phyloP scores from a whole-genome alignment of 2,797 vertebrate species.

The Pseudochirops corinnae region DNA sequence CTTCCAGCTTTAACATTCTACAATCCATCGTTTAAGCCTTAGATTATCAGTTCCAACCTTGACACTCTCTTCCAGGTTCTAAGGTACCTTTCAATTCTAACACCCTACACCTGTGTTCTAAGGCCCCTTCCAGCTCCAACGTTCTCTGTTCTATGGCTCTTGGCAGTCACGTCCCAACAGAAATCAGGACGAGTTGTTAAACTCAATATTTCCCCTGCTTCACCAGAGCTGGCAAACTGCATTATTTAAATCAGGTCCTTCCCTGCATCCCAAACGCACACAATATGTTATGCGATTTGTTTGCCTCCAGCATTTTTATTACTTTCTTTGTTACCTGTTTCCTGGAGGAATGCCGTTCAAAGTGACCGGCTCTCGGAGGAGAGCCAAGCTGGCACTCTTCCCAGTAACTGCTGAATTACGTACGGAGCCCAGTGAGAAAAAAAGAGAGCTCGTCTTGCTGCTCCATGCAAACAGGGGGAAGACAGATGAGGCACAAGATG shows the following conservation, averaged over 20 bases:
- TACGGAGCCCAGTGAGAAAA: too few species aligned
- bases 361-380: not conserved
- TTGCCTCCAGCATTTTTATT: not conserved
- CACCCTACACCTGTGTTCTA: not conserved
- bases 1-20: not conserved
- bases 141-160: not conserved
- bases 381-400: not conserved
- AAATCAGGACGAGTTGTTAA: constrained; percentile 3
- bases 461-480: not conserved
- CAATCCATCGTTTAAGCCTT: not conserved
- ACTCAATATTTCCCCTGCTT: not conserved
- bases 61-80: not conserved
- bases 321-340: not conserved
- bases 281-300: not conserved
- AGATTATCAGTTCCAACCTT: not conserved
- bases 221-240: not conserved
- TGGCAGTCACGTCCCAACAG: not conserved
- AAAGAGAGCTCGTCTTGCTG: not conserved
- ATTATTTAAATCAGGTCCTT: not conserved
- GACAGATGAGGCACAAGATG: constrained; percentile 39
- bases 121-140: not conserved
- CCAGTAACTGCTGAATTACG: not conserved
- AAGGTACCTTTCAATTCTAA: not conserved
- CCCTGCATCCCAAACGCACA: constrained; percentile 51
- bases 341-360: not conserved